phyloP scores from a whole-genome alignment of 2,888 invertebrate species.

The Eretmocerus hayati region DNA sequence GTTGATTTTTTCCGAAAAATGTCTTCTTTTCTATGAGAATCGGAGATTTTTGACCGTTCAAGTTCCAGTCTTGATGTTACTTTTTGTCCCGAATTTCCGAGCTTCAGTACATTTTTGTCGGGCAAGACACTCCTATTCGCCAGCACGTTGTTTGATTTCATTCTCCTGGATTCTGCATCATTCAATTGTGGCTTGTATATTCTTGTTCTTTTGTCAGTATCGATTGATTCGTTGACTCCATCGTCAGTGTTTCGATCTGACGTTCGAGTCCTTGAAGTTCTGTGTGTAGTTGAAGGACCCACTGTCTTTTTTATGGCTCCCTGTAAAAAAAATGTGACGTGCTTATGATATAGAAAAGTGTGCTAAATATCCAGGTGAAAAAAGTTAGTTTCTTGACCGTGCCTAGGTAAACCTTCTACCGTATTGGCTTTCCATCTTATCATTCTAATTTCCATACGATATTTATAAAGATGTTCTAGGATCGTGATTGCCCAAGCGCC shows the following conservation, averaged over 20 bases:
- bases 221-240: too few species aligned
- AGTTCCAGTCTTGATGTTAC: too few species aligned
- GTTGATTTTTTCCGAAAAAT: too few species aligned
- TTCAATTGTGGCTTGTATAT: slow-evolving; percentile 7
- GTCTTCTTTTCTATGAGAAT: too few species aligned
- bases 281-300: slow-evolving; percentile 13
- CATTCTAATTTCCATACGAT: too few species aligned
- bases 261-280: not conserved
- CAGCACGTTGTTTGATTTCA: not conserved
- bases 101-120: slow-evolving; percentile 14
- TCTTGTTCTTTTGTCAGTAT: not conserved
- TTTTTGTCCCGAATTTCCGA: not conserved
- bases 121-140: slow-evolving; percentile 5
- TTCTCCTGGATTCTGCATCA: slow-evolving; percentile 7
- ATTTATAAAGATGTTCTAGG: too few species aligned
- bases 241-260: slow-evolving; percentile 1
- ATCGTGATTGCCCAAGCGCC: too few species aligned
- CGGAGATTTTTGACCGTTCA: too few species aligned
- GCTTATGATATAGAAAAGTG: not conserved
- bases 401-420: not conserved
- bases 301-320: slow-evolving; percentile 15
- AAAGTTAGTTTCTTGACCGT: too few species aligned
- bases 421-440: too few species aligned
- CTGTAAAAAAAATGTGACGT: too few species aligned
- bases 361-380: too few species aligned